Base-by-base conservation (phyloP, 2,113 vertebrate genomes). In the Corythaixoides concolor region DNA sequence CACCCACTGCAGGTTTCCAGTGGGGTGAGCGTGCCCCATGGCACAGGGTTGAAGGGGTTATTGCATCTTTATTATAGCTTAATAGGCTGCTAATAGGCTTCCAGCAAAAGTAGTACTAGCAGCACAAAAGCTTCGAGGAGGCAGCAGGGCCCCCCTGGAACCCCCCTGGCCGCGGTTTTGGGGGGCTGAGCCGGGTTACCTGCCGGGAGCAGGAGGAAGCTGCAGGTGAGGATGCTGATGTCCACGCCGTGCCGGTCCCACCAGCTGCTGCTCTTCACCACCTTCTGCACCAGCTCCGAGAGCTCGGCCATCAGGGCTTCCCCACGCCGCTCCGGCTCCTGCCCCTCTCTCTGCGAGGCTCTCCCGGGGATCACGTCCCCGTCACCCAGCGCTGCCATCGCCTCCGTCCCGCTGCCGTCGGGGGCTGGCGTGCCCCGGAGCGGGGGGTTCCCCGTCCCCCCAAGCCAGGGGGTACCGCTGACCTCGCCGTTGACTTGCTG, bases 171-270 rank as follows among this genome's bases (percentile, higher is more conserved):
- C 0, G 0, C 1, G 9, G 26, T 73, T 6, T 37, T 4, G 11
- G 12, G 26, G 41, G 0, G 14, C 41, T 68, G 73, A 55, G 62
- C 10, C 0, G 3, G 3, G 69, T 98, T 97, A 99, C 99, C 99
- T 21, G 98, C 97, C 0, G 98, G 98, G 83, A 99, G 88, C 62
- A 97, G 92, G 59, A 99, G 88, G 78, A 99, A 97, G 23, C 98
- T 99, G 64, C 98, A 96, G 17, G 95, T 73, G 8, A 99, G 98
- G 96, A 99, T 98, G 97, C 98, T 95, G 97, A 98, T 98, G 89
- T 99, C 99, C 41, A 98, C 47, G 2, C 99, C 99, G 37, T 98
- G 98, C 95, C 97, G 98, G 91, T 99, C 99, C 99, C 99, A 99
- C 99, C 99, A 99, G 97, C 98, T 99, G 98, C 99, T 99, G 93